These are phyloP conservation scores for Branchellion lobata DNA, from an alignment of 2,888 invertebrate genomes.

Conservation along the genomic window DNA sequence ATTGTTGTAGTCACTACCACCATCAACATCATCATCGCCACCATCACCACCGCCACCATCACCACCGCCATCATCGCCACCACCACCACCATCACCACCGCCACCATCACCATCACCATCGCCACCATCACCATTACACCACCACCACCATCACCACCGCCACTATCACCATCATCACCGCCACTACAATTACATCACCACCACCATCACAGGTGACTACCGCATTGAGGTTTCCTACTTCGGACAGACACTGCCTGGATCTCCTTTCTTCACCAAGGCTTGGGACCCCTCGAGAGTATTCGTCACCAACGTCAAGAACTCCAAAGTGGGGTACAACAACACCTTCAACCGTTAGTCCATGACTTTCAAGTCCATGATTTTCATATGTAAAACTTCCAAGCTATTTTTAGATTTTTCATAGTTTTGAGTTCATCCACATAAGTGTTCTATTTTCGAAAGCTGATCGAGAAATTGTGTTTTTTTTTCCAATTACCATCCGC, in stretches of 20 bases:
- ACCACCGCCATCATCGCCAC: too few species aligned
- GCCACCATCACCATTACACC: too few species aligned
- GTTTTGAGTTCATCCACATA: not conserved
- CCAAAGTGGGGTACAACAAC: slow-evolving; percentile 44
- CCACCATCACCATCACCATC: too few species aligned
- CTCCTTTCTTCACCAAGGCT: slow-evolving; percentile 91
- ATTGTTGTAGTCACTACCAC: too few species aligned
- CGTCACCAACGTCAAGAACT: slow-evolving; percentile 62
- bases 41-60: too few species aligned
- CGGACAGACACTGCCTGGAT: slow-evolving; percentile 74
- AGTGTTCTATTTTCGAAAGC: not conserved
- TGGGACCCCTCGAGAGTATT: slow-evolving; percentile 67
- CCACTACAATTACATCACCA: too few species aligned
- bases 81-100: too few species aligned
- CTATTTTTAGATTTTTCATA: not conserved
- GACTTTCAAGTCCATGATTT: not conserved
- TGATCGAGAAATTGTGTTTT: too few species aligned
- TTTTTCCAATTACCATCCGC: too few species aligned
- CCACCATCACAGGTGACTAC: slow-evolving; percentile 54
- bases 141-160: too few species aligned
- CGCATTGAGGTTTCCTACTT: slow-evolving; percentile 60
- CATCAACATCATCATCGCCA: too few species aligned
- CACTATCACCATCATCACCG: too few species aligned
- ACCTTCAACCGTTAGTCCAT: slow-evolving; percentile 51
- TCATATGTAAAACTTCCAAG: not conserved